Conservation (phyloP, 2,888 invertebrate genomes). For the Drosophila prostipennis region DNA sequence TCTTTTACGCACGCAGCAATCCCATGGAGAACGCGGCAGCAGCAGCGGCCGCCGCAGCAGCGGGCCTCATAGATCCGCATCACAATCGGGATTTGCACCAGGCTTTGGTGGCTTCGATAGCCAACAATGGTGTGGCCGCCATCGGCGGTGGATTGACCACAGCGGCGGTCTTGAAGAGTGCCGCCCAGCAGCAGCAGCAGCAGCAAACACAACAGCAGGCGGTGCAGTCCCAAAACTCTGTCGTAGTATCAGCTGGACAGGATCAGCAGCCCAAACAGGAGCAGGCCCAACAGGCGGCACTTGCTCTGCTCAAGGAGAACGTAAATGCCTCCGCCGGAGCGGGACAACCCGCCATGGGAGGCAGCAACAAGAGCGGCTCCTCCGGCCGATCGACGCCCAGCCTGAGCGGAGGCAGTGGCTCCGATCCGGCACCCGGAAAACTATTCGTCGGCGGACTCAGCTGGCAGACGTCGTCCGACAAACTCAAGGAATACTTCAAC, state of each 20-base stretch:
- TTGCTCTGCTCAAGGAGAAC: conserved; percentile 67
- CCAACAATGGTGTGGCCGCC: conserved; percentile 84
- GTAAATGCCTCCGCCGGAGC: conserved; percentile 49
- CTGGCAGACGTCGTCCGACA: conserved; percentile 97
- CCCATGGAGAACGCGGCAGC: conserved; percentile 85
- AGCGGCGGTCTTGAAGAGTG: conserved; percentile 81
- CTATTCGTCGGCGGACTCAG: conserved; percentile 96
- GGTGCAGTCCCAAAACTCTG: conserved; percentile 43
- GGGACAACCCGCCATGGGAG: conserved; percentile 36
- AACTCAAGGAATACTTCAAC: conserved; percentile 95
- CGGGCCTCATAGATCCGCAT: conserved; percentile 82
- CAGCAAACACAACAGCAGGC: not conserved
- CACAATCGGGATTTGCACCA: conserved; percentile 83
- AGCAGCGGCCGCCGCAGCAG: conserved; percentile 81
- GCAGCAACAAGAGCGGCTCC: conserved; percentile 86
- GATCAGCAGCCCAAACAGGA: conserved; percentile 54
- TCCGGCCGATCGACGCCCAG: conserved; percentile 91
- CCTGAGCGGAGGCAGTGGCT: conserved; percentile 85
- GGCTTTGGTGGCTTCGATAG: conserved; percentile 85
- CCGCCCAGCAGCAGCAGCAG: conserved; percentile 73
- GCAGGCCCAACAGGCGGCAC: conserved; percentile 66
- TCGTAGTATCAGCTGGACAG: conserved; percentile 43
- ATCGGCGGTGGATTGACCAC: conserved; percentile 83
- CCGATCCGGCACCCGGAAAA: conserved; percentile 92
- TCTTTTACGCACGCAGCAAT: conserved; percentile 85